Base-by-base conservation (phyloP, 2,113 vertebrate genomes). In the Gavia stellata region DNA sequence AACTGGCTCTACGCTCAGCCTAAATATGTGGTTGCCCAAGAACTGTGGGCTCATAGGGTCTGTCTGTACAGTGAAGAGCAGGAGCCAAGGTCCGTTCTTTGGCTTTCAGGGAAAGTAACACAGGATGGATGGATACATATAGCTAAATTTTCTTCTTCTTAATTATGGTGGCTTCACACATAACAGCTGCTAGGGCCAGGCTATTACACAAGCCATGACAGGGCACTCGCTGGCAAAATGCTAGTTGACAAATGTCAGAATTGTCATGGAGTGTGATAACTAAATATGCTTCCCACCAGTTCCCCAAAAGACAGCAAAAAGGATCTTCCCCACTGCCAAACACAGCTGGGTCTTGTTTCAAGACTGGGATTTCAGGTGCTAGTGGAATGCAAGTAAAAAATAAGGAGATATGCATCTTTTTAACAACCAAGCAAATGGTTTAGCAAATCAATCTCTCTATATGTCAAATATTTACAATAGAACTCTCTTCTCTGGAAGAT, bases 101-200 rank as follows among this genome's bases (percentile, higher is more conserved):
- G 24, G 20, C 47, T 12, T 80, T 55, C 17, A 33, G 50, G 40
- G 58, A 70, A 66, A 49, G 29, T 14, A 56, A 34, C 31, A 31
- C 16, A 23, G 21, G 33, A 56, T 9, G 36, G 26, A 49, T 13
- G 10, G 33, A 50, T 50, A 33, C 3, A 26, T 29, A 16, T 2
- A 66, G 17, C 3, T 47, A 52, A 10, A 14, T 62, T n/a, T 25
- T 34, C 12, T 83, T 56, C 17, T 49, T 70, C 28, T 36, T 34
- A 21, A 36, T 40, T 14, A 6, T 0, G 0, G 4, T 29, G 14
- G 13, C 4, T 65, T 55, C 53, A 24, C 0, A 3, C 26, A 12
- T 3, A 68, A 20, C 9, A 73, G 33, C 23, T 73, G 10, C 38
- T 42, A 36, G 28, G n/a, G 10, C 5, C 34, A 29, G 18, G 38